phyloP scores from a whole-genome alignment of 2,888 invertebrate genomes.

The Pristionchus maxplancki region DNA sequence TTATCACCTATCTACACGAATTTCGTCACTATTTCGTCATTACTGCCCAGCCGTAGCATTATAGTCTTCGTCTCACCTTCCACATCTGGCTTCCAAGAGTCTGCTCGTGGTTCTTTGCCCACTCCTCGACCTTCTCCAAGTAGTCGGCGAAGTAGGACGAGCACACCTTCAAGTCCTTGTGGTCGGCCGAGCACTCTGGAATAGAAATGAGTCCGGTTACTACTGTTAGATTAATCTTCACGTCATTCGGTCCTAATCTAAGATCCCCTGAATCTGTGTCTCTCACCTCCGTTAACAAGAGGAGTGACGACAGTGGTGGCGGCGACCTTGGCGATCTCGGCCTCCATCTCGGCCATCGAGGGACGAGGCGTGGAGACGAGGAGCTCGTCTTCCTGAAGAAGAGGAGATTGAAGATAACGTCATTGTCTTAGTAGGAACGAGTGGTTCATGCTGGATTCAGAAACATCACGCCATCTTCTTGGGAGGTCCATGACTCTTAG shows the following conservation, averaged over 20 bases:
- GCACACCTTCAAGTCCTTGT: conserved; percentile 65
- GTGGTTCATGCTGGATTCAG: too few species aligned
- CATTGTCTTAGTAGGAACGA: neutral
- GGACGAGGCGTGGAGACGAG: conserved; percentile 33
- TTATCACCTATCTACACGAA: neutral
- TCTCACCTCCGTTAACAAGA: conserved; percentile 42
- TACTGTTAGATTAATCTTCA: too few species aligned
- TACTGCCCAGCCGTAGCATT: neutral
- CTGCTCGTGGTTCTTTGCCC: conserved; percentile 63
- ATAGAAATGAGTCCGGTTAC: neutral
- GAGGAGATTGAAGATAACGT: neutral
- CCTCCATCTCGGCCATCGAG: conserved; percentile 42
- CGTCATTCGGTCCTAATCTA: too few species aligned
- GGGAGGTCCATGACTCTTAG: too few species aligned
- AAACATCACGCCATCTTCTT: too few species aligned
- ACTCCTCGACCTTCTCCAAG: conserved; percentile 63
- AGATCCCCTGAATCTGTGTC: too few species aligned
- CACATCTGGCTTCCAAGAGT: conserved; percentile 62
- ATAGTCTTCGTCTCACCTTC: conserved; percentile 64
- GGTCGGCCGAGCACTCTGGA: conserved; percentile 58
- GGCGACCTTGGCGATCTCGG: conserved; percentile 42
- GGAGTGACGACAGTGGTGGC: conserved; percentile 47
- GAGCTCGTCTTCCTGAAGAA: neutral
- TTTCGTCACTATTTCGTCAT: too few species aligned
- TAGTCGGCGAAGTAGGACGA: conserved; percentile 67